phyloP scores from a whole-genome alignment of 2,888 invertebrate species.

The Drosophila limbata region DNA sequence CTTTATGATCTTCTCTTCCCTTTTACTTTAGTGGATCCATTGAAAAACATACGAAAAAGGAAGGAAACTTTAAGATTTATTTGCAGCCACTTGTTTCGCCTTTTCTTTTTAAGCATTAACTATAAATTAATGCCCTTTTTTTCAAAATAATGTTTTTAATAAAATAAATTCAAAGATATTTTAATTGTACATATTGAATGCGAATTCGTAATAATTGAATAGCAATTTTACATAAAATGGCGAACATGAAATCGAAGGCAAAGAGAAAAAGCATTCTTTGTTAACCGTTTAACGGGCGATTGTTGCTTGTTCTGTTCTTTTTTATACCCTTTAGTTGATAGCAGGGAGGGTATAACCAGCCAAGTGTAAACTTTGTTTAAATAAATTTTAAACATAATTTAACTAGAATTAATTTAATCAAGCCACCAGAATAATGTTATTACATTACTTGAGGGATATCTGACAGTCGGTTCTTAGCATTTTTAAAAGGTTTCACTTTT shows the following conservation, averaged over 20 bases:
- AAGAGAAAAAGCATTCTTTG: conserved; percentile 46
- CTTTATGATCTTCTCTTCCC: background rate
- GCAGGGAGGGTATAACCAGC: background rate
- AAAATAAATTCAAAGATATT: too few species aligned
- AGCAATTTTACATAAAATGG: conserved; percentile 7
- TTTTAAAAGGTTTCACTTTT: conserved; percentile 2
- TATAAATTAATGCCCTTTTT: background rate
- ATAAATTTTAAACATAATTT: background rate
- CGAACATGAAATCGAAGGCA: conserved; percentile 18
- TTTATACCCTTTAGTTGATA: background rate
- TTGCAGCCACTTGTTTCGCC: conserved; percentile 16
- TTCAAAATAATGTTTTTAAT: background rate
- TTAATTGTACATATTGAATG: too few species aligned
- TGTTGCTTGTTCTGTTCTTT: conserved; percentile 5
- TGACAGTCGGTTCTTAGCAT: background rate
- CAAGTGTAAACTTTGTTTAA: background rate
- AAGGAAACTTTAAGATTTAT: conserved; percentile 18
- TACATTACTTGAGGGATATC: conserved; percentile 12
- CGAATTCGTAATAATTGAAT: too few species aligned
- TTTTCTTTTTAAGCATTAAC: conserved; percentile 1
- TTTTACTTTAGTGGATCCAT: background rate
- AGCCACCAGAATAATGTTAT: background rate
- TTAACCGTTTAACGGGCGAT: conserved; percentile 42
- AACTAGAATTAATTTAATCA: background rate
- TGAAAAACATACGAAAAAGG: background rate